phyloP scores from a whole-genome alignment of 2,888 invertebrate genomes.

The Mamestra brassicae region DNA sequence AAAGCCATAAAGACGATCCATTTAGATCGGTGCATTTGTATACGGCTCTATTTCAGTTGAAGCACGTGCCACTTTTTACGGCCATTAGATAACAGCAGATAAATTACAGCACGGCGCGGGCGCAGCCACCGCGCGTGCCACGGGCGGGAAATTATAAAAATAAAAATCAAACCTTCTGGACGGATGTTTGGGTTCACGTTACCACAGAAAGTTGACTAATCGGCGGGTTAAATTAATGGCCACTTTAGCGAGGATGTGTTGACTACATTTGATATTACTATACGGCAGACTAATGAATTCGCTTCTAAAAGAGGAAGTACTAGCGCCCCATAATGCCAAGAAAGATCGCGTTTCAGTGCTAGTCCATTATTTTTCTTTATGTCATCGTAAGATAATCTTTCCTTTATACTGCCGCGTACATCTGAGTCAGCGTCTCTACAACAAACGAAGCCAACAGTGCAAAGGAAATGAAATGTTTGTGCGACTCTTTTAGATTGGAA shows the following conservation, averaged over 20 bases:
- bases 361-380: conserved; percentile 22
- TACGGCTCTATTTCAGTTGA: conserved; percentile 68
- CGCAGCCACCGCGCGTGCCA: conserved; percentile 58
- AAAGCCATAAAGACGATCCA: conserved; percentile 57
- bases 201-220: conserved; percentile 59
- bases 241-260: conserved; percentile 50
- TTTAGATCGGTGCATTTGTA: conserved; percentile 57
- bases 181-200: conserved; percentile 61
- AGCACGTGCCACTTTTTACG: conserved; percentile 81
- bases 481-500: conserved; percentile 20
- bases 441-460: conserved; percentile 39
- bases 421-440: conserved; percentile 19
- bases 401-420: conserved; percentile 26
- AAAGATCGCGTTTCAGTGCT: conserved; percentile 36
- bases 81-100: conserved; percentile 82
- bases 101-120: conserved; percentile 73
- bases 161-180: conserved; percentile 55
- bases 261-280: conserved; percentile 23
- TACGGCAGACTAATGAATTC: conserved; percentile 16
- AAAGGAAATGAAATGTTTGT: conserved; percentile 41
- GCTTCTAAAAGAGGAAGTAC: background rate
- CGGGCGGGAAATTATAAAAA: conserved; percentile 61
- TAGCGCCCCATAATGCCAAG: background rate
- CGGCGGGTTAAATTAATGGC: conserved; percentile 21
- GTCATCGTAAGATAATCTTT: conserved; percentile 46